Evolutionary conservation across 2,797 vertebrate species (phyloP).

Genomic region (Eleutherodactylus coqui): DNA sequence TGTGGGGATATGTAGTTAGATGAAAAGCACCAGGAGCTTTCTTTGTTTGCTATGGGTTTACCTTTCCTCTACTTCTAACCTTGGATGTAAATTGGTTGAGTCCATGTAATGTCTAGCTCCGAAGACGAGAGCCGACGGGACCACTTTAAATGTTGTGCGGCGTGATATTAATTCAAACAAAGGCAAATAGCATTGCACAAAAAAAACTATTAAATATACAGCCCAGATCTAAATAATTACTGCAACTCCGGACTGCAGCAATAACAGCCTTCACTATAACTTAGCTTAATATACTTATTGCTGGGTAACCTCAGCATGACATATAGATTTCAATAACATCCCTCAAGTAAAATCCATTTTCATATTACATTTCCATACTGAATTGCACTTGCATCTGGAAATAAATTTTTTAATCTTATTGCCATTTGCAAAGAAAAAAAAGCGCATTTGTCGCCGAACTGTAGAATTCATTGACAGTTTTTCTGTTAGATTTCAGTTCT

Average conservation of each 20-base stretch:
- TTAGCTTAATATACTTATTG: conserved; percentile 61
- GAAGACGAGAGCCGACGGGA: background rate
- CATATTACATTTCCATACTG: conserved; percentile 62
- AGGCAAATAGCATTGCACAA: background rate
- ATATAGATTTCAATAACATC: conserved; percentile 62
- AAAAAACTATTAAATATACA: conserved; percentile 31
- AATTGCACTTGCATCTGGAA: conserved; percentile 54
- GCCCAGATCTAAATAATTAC: conserved; percentile 46
- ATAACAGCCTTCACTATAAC: conserved; percentile 55
- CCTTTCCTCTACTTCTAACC: too few relatives aligned
- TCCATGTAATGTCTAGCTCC: background rate
- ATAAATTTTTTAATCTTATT: conserved; percentile 62
- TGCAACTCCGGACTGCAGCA: conserved; percentile 20
- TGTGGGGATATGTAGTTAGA: too few relatives aligned
- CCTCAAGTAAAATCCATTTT: conserved; percentile 62
- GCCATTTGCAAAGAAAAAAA: conserved; percentile 43
- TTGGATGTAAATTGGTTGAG: background rate
- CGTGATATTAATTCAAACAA: conserved; percentile 18
- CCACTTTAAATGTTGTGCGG: background rate
- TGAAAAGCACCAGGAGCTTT: too few relatives aligned
- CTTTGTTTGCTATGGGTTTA: too few relatives aligned
- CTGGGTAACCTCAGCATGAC: conserved; percentile 54
- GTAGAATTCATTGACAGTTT: conserved; percentile 56
- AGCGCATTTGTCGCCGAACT: conserved; percentile 50
- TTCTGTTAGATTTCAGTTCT: conserved; percentile 54